These are phyloP conservation scores for Prunella fulvescens DNA, from an alignment of 2,113 vertebrate genomes.

Conservation along the genomic window DNA sequence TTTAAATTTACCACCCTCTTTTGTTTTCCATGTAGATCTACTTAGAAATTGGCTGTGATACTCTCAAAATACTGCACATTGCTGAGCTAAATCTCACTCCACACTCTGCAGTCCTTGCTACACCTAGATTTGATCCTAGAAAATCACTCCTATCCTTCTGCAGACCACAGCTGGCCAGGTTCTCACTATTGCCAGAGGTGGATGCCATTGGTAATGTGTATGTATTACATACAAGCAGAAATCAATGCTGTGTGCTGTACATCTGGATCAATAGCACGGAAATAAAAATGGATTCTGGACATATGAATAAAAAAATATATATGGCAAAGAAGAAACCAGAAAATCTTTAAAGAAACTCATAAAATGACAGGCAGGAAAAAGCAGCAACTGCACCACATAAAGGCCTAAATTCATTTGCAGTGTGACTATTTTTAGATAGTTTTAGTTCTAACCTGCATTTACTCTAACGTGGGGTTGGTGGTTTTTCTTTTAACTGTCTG, in stretches of 20 bases:
- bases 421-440: slow-evolving; percentile 11
- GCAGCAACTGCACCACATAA: neutral
- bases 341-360: slow-evolving; percentile 24
- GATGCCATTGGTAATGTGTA: neutral
- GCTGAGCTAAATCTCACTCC: neutral
- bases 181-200: neutral
- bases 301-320: neutral
- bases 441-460: slow-evolving; percentile 32
- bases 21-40: neutral
- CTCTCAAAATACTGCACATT: neutral
- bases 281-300: slow-evolving; percentile 37
- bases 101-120: neutral
- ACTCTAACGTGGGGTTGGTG: neutral
- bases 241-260: slow-evolving; percentile 16
- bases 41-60: neutral
- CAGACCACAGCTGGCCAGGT: neutral
- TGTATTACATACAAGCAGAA: slow-evolving; percentile 6
- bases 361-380: neutral
- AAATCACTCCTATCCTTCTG: neutral
- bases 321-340: neutral
- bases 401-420: neutral
- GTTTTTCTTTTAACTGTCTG: slow-evolving; percentile 18
- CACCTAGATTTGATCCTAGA: neutral
- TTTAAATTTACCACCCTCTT: neutral
- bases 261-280: slow-evolving; percentile 23